These are phyloP conservation scores for Xestoiulus laeticollis DNA, from an alignment of 2,888 invertebrate genomes.

Conservation along the genomic window DNA sequence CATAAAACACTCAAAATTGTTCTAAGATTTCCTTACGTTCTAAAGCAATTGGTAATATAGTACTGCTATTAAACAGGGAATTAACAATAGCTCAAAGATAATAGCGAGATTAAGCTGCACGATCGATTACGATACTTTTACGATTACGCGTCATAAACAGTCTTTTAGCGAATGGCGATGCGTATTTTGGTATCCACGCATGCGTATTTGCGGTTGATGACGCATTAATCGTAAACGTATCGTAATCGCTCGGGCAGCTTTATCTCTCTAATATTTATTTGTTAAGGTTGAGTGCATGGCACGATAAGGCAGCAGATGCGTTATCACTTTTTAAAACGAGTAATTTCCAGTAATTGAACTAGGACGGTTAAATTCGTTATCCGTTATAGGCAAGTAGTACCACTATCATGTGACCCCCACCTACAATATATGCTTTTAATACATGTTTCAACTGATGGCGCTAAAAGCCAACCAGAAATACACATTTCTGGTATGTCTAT, in stretches of 20 bases:
- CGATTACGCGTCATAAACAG: too few species aligned
- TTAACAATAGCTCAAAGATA: neutral
- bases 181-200: too few species aligned
- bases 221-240: too few species aligned
- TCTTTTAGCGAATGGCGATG: too few species aligned
- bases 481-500: neutral
- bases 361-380: neutral
- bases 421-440: neutral
- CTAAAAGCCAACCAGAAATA: neutral
- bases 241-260: too few species aligned
- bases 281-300: neutral
- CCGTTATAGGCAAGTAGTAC: neutral
- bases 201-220: too few species aligned
- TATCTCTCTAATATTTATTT: too few species aligned
- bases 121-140: too few species aligned
- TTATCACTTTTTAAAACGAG: neutral
- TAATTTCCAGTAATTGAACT: neutral
- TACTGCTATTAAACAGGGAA: neutral
- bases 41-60: neutral
- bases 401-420: neutral
- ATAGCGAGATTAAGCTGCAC: too few species aligned
- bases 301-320: neutral
- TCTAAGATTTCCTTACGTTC: neutral
- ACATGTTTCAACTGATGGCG: neutral
- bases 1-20: neutral